These are phyloP conservation scores for Cotesia glomerata DNA, from an alignment of 1,140 invertebrate species.

Conservation along the genomic window DNA sequence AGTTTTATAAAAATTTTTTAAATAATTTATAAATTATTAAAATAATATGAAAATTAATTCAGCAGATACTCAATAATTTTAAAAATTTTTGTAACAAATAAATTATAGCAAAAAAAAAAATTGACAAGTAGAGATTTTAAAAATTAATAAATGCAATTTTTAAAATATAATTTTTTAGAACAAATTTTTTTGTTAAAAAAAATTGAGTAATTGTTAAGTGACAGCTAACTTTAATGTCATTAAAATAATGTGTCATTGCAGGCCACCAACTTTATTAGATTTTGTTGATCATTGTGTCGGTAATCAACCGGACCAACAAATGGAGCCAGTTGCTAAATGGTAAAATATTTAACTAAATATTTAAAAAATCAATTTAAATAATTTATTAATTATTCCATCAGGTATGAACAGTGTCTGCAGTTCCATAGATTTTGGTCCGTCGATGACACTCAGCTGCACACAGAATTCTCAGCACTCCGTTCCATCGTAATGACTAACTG, in stretches of 20 bases:
- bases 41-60: no score
- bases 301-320: constrained; percentile 91
- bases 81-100: no score
- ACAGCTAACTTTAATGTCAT: no score
- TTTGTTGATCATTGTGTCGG: constrained; percentile 98
- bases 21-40: no score
- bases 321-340: constrained; percentile 90
- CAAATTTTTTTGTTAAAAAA: no score
- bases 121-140: no score
- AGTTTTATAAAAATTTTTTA: background rate
- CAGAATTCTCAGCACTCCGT: constrained; percentile 92
- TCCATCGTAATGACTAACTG: constrained; percentile 98
- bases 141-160: no score
- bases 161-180: no score
- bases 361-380: no score
- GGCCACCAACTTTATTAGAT: constrained; percentile 77
- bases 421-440: constrained; percentile 99
- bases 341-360: constrained; percentile 45
- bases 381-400: constrained; percentile 40
- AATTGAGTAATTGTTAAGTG: no score
- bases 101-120: no score
- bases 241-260: constrained; percentile 53
- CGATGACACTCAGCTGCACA: constrained; percentile 95
- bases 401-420: constrained; percentile 90
- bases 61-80: no score